These are phyloP conservation scores for Anthophora plumipes DNA, from an alignment of 2,888 invertebrate species.

Conservation along the genomic window DNA sequence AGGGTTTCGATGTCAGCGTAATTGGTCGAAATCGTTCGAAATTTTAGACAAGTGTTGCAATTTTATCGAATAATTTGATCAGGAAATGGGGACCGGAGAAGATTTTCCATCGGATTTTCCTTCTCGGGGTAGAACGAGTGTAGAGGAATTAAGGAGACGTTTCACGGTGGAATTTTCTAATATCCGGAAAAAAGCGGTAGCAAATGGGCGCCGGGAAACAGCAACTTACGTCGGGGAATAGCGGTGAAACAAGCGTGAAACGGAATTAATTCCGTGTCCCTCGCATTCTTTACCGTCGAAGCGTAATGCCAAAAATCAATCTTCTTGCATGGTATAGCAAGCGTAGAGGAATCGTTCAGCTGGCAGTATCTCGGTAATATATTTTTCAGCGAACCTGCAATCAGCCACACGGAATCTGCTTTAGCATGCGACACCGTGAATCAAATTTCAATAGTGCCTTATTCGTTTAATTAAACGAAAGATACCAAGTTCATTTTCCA, in stretches of 20 bases:
- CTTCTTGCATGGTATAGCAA: constrained; percentile 24
- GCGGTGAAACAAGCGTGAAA: constrained; percentile 20
- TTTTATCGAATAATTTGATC: background rate
- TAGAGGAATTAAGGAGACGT: background rate
- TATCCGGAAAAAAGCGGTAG: background rate
- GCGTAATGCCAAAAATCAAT: constrained; percentile 48
- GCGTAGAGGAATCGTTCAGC: background rate
- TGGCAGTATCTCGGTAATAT: constrained; percentile 15
- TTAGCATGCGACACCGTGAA: constrained; percentile 11
- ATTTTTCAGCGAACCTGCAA: constrained; percentile 24
- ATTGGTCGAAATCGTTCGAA: background rate
- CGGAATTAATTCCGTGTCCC: constrained; percentile 47
- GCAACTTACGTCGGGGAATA: constrained; percentile 15
- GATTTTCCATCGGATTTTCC: too few relatives aligned
- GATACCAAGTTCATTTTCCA: background rate
- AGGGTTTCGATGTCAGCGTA: too few relatives aligned
- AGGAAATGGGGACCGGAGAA: too few relatives aligned
- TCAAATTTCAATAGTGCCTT: constrained; percentile 14
- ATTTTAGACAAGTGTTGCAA: background rate
- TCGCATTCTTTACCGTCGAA: constrained; percentile 49
- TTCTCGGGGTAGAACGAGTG: background rate
- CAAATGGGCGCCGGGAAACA: constrained; percentile 1
- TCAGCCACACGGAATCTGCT: constrained; percentile 9
- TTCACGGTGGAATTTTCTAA: constrained; percentile 34
- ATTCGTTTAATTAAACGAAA: constrained; percentile 19